A percentile compares a stretch with the other conserved stretches of the same genome.
Evolutionary conservation across 2,888 invertebrate genomes (phyloP).

Genomic region (Sepioteuthis lessoniana): DNA sequence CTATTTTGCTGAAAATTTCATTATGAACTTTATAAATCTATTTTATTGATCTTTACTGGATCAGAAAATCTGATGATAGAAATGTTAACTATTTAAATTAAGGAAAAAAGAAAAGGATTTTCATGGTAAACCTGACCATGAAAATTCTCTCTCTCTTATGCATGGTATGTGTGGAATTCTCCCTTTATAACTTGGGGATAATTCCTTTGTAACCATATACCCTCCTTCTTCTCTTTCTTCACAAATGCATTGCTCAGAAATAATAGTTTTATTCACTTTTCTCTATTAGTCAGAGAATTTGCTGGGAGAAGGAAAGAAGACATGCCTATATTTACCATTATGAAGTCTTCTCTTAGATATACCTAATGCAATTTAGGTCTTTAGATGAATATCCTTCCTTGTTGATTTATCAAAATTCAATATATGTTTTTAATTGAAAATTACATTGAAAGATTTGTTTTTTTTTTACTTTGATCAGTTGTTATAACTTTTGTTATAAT

Average conservation of each 20-base stretch:
- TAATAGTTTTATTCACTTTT: background rate
- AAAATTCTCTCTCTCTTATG: background rate
- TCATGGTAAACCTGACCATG: background rate
- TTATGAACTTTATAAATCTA: background rate
- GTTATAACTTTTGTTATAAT: too few relatives aligned
- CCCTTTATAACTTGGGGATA: slow-evolving; percentile 8
- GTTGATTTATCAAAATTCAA: background rate
- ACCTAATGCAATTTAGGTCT: background rate
- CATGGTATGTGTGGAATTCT: background rate
- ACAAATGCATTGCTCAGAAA: slow-evolving; percentile 15
- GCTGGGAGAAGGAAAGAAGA: background rate
- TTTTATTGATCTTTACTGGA: background rate
- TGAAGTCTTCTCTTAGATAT: background rate
- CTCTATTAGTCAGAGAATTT: background rate
- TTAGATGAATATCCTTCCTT: background rate
- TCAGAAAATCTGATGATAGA: background rate
- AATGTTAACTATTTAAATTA: background rate
- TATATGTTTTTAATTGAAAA: background rate
- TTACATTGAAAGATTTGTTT: background rate
- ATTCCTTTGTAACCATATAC: background rate
- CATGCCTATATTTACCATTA: background rate
- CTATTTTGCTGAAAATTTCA: background rate
- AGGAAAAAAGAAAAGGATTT: background rate
- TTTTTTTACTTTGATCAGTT: background rate
- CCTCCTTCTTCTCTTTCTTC: background rate